Percentiles rank a stretch among this genome's conserved stretches.
Conservation (phyloP, 2,888 invertebrate species). For the Drosophila stalkeri region DNA sequence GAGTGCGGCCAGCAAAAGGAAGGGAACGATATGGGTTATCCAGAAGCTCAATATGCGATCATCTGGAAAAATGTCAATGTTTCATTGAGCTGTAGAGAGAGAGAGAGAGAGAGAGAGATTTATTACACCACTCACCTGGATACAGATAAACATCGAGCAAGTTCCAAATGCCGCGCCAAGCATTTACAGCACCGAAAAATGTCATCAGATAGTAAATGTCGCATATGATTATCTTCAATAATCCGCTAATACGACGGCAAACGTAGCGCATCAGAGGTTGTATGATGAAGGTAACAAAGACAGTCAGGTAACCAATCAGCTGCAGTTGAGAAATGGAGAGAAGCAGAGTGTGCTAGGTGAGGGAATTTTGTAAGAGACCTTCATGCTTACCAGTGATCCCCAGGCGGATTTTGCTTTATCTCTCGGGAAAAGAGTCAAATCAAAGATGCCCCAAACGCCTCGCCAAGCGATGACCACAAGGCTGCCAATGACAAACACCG, state of each 20-base stretch:
- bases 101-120: neutral
- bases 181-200: constrained; percentile 93
- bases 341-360: neutral
- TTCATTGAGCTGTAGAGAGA: neutral
- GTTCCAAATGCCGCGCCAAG: constrained; percentile 95
- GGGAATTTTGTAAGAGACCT: neutral
- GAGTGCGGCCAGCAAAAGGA: constrained; percentile 90
- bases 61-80: constrained; percentile 85
- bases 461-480: constrained; percentile 95
- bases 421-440: constrained; percentile 91
- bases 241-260: constrained; percentile 89
- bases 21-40: constrained; percentile 91
- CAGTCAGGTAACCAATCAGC: constrained; percentile 90
- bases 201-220: constrained; percentile 92
- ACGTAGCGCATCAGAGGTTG: constrained; percentile 91
- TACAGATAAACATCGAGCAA: constrained; percentile 91
- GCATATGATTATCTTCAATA: constrained; percentile 89
- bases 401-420: constrained; percentile 89
- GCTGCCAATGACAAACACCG: constrained; percentile 93
- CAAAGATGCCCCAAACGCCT: constrained; percentile 93
- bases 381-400: constrained; percentile 90
- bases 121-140: constrained; percentile 87
- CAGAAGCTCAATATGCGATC: constrained; percentile 91
- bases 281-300: constrained; percentile 90
- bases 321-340: constrained; percentile 27